Evolutionary conservation across 92 coral and sea anemone species (phyloP), one percentile per base, ranked within the genome.

Genomic region (Actinernus sp.): DNA sequence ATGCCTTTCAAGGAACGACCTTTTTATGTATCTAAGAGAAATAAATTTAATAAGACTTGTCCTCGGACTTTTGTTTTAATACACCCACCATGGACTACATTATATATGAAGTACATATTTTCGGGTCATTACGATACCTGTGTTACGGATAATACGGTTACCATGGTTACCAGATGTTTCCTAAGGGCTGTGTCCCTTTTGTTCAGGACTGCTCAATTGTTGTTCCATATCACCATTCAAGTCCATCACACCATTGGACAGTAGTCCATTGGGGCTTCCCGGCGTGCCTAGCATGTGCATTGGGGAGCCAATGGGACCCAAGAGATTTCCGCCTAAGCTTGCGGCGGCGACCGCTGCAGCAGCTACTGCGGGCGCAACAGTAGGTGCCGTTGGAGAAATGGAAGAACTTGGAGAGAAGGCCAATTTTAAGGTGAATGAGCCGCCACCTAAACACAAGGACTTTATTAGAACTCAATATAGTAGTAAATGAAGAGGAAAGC

Each of bases 361-460:
- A 25, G 97, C 99, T 21, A 95, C 99, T 47, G 99, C 99, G 31
- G 99, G 99, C 74, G 99, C 99, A 40, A 95, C 99, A 32, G 99
- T 95, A 26, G 99, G 99, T 10, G 99, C 99, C 3, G 99, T 91
- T 1, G 99, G 99, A 10, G 99, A 91, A 26, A 95, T 95, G 0
- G 99, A 87, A 8, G 99, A 95, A 70, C 99, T 95, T 55, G 99
- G 99, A 13, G 99, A 95, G 63, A 95, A 95, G 11, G 99, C 99
- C 46, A 95, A 88, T 69, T 95, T 95, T 22, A 95, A 81, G 13
- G 99, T 95, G 62, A 88, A 95, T 19, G 99, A 95, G 13, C 99
- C 99, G n/a, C 99, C 99, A 0, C 99, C 99, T 95, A 43, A 21
- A n/a, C n/a, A n/a, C n/a, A n/a, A n/a, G n/a, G n/a, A n/a, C 12